Evolutionary conservation across 2,113 vertebrate genomes (phyloP).

Genomic region (Tiliqua scincoides): DNA sequence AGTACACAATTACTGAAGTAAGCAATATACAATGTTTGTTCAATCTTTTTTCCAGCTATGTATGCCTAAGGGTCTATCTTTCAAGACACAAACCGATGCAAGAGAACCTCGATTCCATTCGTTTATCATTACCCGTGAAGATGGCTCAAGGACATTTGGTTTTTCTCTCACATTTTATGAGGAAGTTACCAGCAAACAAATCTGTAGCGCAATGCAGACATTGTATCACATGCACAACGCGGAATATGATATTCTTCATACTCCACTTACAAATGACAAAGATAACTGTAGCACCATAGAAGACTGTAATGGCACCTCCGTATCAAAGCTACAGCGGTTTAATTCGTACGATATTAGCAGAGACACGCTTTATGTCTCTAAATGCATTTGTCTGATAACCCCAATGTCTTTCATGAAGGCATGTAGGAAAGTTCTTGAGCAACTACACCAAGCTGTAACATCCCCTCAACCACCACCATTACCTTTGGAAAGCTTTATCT

Average conservation of each 20-base stretch:
- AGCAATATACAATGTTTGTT: background rate
- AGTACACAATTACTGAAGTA: constrained; percentile 1
- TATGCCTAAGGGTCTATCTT: constrained; percentile 97
- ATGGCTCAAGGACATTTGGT: constrained; percentile 96
- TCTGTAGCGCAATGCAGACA: constrained; percentile 99
- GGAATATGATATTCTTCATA: constrained; percentile 92
- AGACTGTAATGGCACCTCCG: constrained; percentile 83
- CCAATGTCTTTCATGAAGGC: constrained; percentile 97
- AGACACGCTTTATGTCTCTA: constrained; percentile 96
- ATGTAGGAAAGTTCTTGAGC: constrained; percentile 90
- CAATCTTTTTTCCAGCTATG: constrained; percentile 85
- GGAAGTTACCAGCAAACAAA: constrained; percentile 98
- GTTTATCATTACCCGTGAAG: constrained; percentile 98
- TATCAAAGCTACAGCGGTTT: constrained; percentile 94
- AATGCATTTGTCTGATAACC: constrained; percentile 96
- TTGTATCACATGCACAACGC: constrained; percentile 99
- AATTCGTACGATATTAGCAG: constrained; percentile 98
- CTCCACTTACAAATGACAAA: constrained; percentile 72
- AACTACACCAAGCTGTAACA: constrained; percentile 93
- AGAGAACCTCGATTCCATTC: constrained; percentile 95
- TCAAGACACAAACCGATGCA: constrained; percentile 93
- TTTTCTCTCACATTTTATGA: constrained; percentile 98
- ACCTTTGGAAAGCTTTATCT: constrained; percentile 98
- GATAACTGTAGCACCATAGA: constrained; percentile 74
- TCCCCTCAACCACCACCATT: constrained; percentile 93